Percentiles rank a stretch among this genome's conserved stretches.
Conservation (phyloP, 2,888 invertebrate genomes). For the Lycophotia porphyrea region DNA sequence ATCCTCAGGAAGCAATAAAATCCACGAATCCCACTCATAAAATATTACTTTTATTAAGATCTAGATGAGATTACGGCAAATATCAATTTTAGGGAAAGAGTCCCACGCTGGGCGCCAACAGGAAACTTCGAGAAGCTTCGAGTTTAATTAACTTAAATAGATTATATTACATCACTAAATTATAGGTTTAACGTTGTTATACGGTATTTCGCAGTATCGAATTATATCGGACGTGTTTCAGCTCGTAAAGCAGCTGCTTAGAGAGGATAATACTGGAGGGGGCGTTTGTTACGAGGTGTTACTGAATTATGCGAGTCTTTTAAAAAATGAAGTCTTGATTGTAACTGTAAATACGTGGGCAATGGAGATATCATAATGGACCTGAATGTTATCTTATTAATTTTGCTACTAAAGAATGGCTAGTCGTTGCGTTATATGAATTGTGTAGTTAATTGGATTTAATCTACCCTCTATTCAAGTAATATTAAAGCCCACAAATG, state of each 20-base stretch:
- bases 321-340: conserved; percentile 8
- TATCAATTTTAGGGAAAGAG: conserved; percentile 47
- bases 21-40: conserved; percentile 28
- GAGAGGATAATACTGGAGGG: conserved; percentile 17
- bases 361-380: conserved; percentile 2
- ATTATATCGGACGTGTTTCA: conserved; percentile 42
- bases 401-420: not conserved
- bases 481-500: conserved; percentile 8
- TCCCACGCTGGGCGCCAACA: conserved; percentile 66
- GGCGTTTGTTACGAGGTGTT: conserved; percentile 22
- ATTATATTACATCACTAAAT: conserved; percentile 53
- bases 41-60: conserved; percentile 55
- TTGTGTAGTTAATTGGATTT: not conserved
- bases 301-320: conserved; percentile 16
- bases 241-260: conserved; percentile 54
- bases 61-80: conserved; percentile 49
- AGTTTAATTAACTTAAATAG: conserved; percentile 56
- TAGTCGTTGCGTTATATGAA: not conserved
- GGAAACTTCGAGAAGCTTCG: conserved; percentile 40
- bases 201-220: conserved; percentile 39
- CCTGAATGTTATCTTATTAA: conserved; percentile 2
- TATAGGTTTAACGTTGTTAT: conserved; percentile 50
- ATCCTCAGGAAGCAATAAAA: conserved; percentile 48
- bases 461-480: conserved; percentile 6
- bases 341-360: not conserved